Conservation (phyloP, 2,797 vertebrate genomes). For the Gadopsis marmoratus region DNA sequence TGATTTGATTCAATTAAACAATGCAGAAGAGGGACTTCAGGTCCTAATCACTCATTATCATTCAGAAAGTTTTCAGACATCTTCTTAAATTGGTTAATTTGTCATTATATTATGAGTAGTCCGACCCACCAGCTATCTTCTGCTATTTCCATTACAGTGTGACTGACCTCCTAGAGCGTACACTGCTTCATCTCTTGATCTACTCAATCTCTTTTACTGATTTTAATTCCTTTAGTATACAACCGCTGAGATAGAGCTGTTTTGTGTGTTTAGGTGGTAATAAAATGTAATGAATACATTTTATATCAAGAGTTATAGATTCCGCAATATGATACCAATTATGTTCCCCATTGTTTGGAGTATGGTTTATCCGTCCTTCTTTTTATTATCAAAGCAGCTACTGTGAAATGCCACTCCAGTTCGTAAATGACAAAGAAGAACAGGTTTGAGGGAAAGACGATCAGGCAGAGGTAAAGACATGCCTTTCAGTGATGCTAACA, state of each 20-base stretch:
- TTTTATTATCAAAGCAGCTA: not conserved
- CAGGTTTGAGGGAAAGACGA: not conserved
- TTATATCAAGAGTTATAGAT: constrained; percentile 23
- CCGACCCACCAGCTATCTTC: constrained; percentile 2
- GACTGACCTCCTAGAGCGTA: constrained; percentile 2
- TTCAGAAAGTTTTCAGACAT: constrained; percentile 19
- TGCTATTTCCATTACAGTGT: constrained; percentile 18
- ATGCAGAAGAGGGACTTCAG: constrained; percentile 6
- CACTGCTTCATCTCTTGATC: not conserved
- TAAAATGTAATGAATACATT: constrained; percentile 36
- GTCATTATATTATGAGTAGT: constrained; percentile 10
- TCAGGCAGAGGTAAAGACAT: not conserved
- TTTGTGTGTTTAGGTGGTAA: constrained; percentile 24
- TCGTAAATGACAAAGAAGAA: not conserved
- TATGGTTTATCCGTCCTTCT: not conserved
- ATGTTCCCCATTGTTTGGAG: constrained; percentile 5
- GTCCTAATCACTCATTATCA: constrained; percentile 18
- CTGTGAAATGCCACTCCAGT: constrained; percentile 5
- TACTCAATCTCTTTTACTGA: constrained; percentile 6
- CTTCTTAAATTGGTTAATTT: constrained; percentile 35
- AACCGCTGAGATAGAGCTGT: constrained; percentile 16
- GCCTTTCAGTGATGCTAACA: constrained; percentile 26
- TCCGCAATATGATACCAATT: constrained; percentile 21
- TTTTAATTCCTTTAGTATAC: not conserved
- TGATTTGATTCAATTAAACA: constrained; percentile 45